Evolutionary conservation across 2,888 invertebrate genomes (phyloP).

Genomic region (Chrysolina americana): DNA sequence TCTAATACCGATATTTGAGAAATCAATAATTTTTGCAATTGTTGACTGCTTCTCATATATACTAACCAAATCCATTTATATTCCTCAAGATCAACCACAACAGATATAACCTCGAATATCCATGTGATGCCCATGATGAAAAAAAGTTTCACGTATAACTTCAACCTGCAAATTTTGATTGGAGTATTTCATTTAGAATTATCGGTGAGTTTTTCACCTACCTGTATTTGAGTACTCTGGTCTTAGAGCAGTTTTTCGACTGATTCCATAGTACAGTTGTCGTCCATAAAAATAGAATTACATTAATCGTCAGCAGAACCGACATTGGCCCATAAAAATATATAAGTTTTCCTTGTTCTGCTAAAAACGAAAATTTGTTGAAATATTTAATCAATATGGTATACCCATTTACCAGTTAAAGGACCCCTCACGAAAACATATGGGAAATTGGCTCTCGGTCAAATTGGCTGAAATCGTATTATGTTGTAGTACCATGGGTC

Average conservation of each 20-base stretch:
- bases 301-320: slow-evolving; percentile 73
- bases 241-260: slow-evolving; percentile 71
- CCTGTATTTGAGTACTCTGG: slow-evolving; percentile 74
- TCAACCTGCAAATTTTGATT: slow-evolving; percentile 70
- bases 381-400: background rate
- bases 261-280: slow-evolving; percentile 74
- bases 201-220: slow-evolving; percentile 58
- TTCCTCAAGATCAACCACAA: slow-evolving; percentile 52
- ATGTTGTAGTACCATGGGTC: too few relatives aligned
- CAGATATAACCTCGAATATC: slow-evolving; percentile 78
- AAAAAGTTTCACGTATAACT: slow-evolving; percentile 77
- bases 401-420: too few relatives aligned
- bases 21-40: too few relatives aligned
- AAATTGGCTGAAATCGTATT: too few relatives aligned
- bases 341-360: slow-evolving; percentile 73
- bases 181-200: background rate
- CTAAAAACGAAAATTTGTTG: slow-evolving; percentile 61
- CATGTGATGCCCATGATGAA: slow-evolving; percentile 81
- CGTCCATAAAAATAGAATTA: slow-evolving; percentile 75
- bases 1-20: too few relatives aligned
- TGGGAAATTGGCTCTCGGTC: too few relatives aligned
- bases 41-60: too few relatives aligned
- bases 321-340: slow-evolving; percentile 80
- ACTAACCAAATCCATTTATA: slow-evolving; percentile 45
- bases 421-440: too few relatives aligned